These are phyloP conservation scores for Amiota mariae DNA, from an alignment of 2,888 invertebrate species.

Conservation along the genomic window DNA sequence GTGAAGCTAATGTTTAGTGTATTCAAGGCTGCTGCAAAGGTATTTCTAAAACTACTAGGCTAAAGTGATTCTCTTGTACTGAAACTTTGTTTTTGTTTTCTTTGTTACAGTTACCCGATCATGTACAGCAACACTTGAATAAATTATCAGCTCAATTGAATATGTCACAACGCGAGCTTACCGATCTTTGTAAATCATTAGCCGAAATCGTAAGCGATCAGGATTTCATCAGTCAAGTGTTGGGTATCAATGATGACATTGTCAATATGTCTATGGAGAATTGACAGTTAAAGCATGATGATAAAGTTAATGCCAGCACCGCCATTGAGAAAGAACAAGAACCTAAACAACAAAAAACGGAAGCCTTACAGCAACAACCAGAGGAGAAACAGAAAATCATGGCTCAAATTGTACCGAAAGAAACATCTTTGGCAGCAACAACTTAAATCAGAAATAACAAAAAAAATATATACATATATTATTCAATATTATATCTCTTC, in stretches of 20 bases:
- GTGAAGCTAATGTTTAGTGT: constrained; percentile 84
- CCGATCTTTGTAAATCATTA: constrained; percentile 78
- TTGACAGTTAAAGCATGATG: constrained; percentile 74
- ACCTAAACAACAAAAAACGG: not conserved
- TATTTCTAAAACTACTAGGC: constrained; percentile 65
- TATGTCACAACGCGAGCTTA: constrained; percentile 79
- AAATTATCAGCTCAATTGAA: constrained; percentile 84
- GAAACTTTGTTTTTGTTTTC: not conserved
- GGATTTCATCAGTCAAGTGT: constrained; percentile 82
- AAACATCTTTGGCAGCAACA: constrained; percentile 1
- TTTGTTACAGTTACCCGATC: constrained; percentile 77
- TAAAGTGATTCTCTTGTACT: not conserved
- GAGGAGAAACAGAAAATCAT: not conserved
- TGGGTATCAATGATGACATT: constrained; percentile 87
- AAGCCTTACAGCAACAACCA: not conserved
- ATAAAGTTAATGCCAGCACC: constrained; percentile 59
- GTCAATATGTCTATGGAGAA: constrained; percentile 84
- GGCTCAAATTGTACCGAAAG: not conserved
- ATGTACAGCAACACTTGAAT: constrained; percentile 77
- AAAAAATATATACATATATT: not conserved
- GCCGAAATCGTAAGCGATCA: constrained; percentile 81
- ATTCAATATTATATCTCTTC: not conserved
- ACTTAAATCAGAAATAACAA: constrained; percentile 19
- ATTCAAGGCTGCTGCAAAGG: constrained; percentile 78
- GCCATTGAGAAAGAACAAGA: constrained; percentile 24